Base-by-base conservation (phyloP, 1,140 invertebrate genomes). In the Aphelenchoides avenae region DNA sequence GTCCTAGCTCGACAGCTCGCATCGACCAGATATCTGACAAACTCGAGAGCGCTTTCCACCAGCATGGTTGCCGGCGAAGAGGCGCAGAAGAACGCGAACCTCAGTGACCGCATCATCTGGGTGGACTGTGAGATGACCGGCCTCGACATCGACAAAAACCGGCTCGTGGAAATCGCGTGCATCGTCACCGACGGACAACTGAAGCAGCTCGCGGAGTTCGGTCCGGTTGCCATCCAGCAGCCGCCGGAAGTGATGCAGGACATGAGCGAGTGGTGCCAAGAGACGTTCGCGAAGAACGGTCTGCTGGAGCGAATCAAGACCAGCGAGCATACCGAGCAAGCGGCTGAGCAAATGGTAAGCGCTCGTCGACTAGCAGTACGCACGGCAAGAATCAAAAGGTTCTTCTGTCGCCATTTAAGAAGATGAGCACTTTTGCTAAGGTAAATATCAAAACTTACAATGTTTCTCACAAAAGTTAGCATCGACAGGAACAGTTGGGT, bases 281-380 rank as follows among this genome's bases (percentile, higher is more conserved):
- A 61, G 31, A 55, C 51, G 6, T 70, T 70, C 36, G 46, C 53
- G 26, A 64, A 70, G 26, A 66, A 66, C 47, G 64, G 64, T 15
- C 51, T 67, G n/a, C 18, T 59, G 7, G 33, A 64, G 24, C 37
- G 51, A 20, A 51, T 67, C 3, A 33, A 48, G n/a, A 82, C 83
- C 36, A 92, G 89, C 56, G 82, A 81, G 30, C 80, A 87, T 15
- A 81, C 80, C 11, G 50, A 86, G 4, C 62, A 81, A 53, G 77
- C 85, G 60, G 89, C 87, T 3, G 87, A 93, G 68, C 71, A 82
- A 31, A 44, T 47, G 52, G 61, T 64, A 11, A 24, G 22, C 13
- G 29, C 39, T 3, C n/a, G 20, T n/a, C n/a, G n/a, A n/a, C n/a
- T n/a, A n/a, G n/a, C n/a, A n/a, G n/a, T n/a, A n/a, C n/a, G n/a